A percentile compares a stretch with the other conserved stretches of the same genome.
phyloP scores from a whole-genome alignment of 2,113 vertebrate species.

The Pristiophorus japonicus region DNA sequence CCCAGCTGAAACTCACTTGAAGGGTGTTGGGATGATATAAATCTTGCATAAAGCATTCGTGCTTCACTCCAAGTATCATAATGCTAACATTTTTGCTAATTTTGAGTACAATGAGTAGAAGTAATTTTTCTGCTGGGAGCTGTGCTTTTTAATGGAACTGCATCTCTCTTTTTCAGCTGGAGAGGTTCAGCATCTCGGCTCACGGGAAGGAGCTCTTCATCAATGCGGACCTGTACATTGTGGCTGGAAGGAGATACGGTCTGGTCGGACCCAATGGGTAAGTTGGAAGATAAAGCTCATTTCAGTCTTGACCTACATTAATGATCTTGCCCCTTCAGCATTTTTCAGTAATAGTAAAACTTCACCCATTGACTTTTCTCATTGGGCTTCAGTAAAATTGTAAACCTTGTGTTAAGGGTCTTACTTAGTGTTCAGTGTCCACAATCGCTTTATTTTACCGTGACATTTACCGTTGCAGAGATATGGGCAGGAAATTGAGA shows the following conservation, averaged over 20 bases:
- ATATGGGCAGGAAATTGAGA: not conserved
- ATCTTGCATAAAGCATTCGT: not conserved
- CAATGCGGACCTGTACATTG: slow-evolving; percentile 82
- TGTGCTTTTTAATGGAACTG: not conserved
- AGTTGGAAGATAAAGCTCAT: slow-evolving; percentile 40
- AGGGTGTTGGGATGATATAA: not conserved
- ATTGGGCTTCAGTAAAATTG: not conserved
- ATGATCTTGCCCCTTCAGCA: not conserved
- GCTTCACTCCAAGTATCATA: not conserved
- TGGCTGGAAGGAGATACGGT: slow-evolving; percentile 81
- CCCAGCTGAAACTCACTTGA: not conserved
- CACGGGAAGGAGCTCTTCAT: slow-evolving; percentile 87
- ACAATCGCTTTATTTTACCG: not conserved
- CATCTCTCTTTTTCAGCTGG: slow-evolving; percentile 57
- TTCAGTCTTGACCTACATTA: not conserved
- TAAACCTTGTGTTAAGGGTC: not conserved
- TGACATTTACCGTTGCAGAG: not conserved
- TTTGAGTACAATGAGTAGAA: no score
- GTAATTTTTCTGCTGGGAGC: not conserved
- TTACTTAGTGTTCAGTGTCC: not conserved
- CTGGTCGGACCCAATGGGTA: slow-evolving; percentile 88
- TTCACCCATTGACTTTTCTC: not conserved
- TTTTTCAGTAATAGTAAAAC: not conserved
- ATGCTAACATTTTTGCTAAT: no score
- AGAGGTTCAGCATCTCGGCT: slow-evolving; percentile 87